Evolutionary conservation across 1,140 invertebrate genomes (phyloP).

Genomic region (Drusus annulatus): DNA sequence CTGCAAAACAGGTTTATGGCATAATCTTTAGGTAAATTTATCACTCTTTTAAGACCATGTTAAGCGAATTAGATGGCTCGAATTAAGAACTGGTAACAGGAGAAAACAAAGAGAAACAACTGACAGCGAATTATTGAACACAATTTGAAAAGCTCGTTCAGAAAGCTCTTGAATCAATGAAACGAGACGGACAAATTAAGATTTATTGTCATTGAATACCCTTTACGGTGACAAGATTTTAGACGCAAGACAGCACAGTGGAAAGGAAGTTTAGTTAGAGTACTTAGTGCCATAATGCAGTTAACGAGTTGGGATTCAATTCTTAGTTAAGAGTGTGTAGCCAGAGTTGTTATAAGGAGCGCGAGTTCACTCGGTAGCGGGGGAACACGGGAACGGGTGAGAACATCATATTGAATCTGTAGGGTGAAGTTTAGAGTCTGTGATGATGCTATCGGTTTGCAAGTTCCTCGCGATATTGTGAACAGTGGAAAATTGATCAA

Average conservation of each 20-base stretch:
- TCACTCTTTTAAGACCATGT: too few relatives aligned
- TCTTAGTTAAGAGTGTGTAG: not conserved
- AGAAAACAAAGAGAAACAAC: too few relatives aligned
- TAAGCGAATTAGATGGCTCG: too few relatives aligned
- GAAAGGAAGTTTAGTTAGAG: not conserved
- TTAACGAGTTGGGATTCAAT: constrained; percentile 1
- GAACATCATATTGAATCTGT: not conserved
- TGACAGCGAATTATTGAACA: too few relatives aligned
- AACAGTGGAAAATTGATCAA: constrained; percentile 31
- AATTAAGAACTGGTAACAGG: too few relatives aligned
- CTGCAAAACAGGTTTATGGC: too few relatives aligned
- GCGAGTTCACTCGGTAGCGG: not conserved
- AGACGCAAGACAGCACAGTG: not conserved
- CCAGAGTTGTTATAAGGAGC: not conserved
- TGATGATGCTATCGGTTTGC: constrained; percentile 10
- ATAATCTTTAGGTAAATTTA: too few relatives aligned
- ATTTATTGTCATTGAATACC: not conserved
- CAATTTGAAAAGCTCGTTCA: too few relatives aligned
- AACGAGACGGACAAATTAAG: constrained; percentile 8
- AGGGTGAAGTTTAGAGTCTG: not conserved
- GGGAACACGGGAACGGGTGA: not conserved
- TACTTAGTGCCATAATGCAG: not conserved
- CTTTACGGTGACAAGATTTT: not conserved
- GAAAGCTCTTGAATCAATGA: constrained; percentile 1
- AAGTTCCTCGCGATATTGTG: not conserved